These are phyloP conservation scores for Noturus placidus DNA, from an alignment of 2,113 vertebrate species.

Conservation along the genomic window DNA sequence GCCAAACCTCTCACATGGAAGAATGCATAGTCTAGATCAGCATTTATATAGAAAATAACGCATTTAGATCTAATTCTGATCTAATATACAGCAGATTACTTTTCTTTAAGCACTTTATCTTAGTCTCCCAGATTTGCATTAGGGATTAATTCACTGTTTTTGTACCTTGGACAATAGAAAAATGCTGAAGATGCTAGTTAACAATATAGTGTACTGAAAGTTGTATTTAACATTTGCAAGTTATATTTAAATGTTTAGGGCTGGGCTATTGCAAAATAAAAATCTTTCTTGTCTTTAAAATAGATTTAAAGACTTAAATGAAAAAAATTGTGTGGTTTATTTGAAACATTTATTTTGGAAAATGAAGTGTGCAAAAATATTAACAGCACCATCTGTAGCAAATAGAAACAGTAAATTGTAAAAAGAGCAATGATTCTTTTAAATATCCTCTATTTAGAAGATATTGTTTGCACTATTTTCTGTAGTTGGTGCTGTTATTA, in stretches of 20 bases:
- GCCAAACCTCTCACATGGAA: conserved; percentile 33
- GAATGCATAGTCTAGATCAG: conserved; percentile 13
- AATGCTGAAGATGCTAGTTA: not conserved
- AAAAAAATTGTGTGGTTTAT: too few relatives aligned
- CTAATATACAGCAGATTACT: conserved; percentile 32
- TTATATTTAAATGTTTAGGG: not conserved
- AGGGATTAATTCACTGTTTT: conserved; percentile 63
- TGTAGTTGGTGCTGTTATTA: too few relatives aligned
- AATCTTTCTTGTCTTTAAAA: too few relatives aligned
- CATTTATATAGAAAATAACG: conserved; percentile 17
- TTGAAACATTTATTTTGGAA: too few relatives aligned
- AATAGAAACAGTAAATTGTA: too few relatives aligned
- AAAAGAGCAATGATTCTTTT: too few relatives aligned
- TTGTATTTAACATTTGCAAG: not conserved
- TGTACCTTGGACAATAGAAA: conserved; percentile 42
- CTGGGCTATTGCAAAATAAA: not conserved
- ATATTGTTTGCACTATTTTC: too few relatives aligned
- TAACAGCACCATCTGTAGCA: too few relatives aligned
- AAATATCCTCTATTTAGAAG: too few relatives aligned
- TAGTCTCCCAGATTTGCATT: conserved; percentile 44
- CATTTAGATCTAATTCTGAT: conserved; percentile 36
- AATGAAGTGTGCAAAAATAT: too few relatives aligned
- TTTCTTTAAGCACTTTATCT: conserved; percentile 23
- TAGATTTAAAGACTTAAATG: too few relatives aligned
- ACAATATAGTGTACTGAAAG: not conserved